Evolutionary conservation across 2,888 invertebrate species (phyloP).

Genomic region (Orthosia gracilis): DNA sequence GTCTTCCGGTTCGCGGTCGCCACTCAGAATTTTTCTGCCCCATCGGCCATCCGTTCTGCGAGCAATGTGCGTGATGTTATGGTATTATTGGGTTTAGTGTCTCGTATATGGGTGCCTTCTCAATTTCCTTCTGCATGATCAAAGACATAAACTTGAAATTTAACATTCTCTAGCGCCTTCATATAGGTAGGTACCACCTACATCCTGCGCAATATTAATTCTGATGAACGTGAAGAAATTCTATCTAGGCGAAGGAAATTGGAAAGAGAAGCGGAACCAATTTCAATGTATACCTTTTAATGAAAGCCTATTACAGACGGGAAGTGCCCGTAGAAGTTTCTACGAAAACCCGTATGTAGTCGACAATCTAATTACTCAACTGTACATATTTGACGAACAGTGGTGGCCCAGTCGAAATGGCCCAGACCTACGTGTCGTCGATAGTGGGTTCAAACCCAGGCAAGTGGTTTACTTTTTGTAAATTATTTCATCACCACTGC

Average conservation of each 20-base stretch:
- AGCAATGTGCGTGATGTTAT: no score
- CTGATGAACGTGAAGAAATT: constrained; percentile 40
- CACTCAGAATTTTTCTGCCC: no score
- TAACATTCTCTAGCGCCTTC: not conserved
- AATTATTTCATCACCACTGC: no score
- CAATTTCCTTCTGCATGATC: not conserved
- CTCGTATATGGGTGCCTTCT: not conserved
- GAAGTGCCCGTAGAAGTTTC: constrained; percentile 54
- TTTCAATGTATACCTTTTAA: constrained; percentile 50
- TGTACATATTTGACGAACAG: not conserved
- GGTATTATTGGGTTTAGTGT: not conserved
- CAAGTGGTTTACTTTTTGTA: no score
- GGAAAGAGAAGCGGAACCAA: constrained; percentile 38
- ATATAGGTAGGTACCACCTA: not conserved
- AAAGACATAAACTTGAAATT: constrained; percentile 21
- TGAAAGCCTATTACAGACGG: constrained; percentile 47
- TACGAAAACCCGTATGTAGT: constrained; percentile 25
- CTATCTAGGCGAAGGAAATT: constrained; percentile 50
- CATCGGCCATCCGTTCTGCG: no score
- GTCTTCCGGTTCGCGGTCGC: no score
- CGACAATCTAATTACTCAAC: constrained; percentile 57
- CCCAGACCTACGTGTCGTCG: no score
- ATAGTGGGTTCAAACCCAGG: no score
- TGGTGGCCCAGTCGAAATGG: no score
- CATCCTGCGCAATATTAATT: constrained; percentile 29